Evolutionary conservation across 2,888 invertebrate species (phyloP).

Genomic region (Hetaerina titia): DNA sequence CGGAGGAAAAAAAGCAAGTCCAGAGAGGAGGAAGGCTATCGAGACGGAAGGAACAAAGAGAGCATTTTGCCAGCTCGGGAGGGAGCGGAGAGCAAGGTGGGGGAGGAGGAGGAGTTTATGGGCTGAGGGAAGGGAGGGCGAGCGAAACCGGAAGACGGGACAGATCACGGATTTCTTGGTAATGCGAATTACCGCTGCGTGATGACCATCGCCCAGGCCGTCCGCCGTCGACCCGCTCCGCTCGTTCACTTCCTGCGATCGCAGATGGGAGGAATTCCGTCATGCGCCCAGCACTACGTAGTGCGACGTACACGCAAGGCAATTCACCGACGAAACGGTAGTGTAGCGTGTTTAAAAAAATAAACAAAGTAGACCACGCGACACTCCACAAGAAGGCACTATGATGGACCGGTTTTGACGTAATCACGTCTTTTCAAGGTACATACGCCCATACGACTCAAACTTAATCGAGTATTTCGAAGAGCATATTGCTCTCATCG

Average conservation of each 20-base stretch:
- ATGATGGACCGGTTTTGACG: background rate
- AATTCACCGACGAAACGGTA: background rate
- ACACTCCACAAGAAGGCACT: background rate
- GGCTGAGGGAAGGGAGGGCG: background rate
- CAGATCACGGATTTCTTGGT: background rate
- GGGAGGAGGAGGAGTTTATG: background rate
- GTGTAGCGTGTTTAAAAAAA: background rate
- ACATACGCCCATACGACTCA: background rate
- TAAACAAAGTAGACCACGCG: background rate
- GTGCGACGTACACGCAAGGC: background rate
- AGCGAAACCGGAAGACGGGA: background rate
- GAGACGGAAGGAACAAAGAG: background rate
- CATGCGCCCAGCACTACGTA: background rate
- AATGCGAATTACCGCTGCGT: background rate
- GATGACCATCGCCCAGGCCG: background rate
- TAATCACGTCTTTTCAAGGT: background rate
- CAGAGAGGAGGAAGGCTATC: background rate
- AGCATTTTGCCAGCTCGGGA: background rate
- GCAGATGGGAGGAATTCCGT: background rate
- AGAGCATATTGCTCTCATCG: no score
- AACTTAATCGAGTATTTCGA: background rate
- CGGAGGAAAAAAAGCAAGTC: no score
- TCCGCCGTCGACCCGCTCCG: background rate
- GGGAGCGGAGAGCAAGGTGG: background rate
- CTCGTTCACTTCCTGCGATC: background rate